phyloP scores from a whole-genome alignment of 2,797 vertebrate genomes.

The Characodon lateralis region DNA sequence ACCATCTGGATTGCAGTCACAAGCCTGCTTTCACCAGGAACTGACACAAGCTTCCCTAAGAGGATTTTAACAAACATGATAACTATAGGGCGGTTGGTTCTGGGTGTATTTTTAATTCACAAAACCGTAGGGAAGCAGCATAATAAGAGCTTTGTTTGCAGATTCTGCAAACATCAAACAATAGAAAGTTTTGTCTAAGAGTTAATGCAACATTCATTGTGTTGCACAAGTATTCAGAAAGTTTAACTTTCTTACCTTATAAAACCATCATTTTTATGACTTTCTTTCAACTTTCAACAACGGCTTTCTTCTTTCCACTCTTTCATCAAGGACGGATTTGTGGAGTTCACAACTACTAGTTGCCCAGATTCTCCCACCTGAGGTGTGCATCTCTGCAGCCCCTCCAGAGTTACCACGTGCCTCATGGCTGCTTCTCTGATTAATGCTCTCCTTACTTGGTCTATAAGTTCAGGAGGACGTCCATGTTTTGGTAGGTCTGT shows the following conservation, averaged over 20 bases:
- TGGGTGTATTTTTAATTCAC: conserved; percentile 41
- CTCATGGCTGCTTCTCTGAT: no score
- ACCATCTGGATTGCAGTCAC: conserved; percentile 49
- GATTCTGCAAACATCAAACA: neutral
- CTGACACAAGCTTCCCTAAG: conserved; percentile 14
- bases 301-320: no score
- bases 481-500: no score
- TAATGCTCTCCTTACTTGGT: no score
- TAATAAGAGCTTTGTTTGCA: neutral
- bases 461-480: no score
- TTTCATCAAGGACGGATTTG: no score
- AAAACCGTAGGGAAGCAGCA: neutral
- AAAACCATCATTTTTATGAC: neutral
- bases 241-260: neutral
- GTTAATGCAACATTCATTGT: conserved; percentile 12
- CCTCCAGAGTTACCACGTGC: no score
- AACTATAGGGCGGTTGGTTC: conserved; percentile 11
- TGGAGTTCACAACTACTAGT: no score
- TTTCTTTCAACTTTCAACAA: no score
- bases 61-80: conserved; percentile 11
- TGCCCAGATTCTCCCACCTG: no score
- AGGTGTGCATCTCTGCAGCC: no score
- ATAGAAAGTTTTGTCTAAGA: conserved; percentile 20
- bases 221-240: no score
- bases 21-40: conserved; percentile 23